phyloP scores from a whole-genome alignment of 37 sponge, comb jelly and placozoan species.

The Oscarella lobularis region DNA sequence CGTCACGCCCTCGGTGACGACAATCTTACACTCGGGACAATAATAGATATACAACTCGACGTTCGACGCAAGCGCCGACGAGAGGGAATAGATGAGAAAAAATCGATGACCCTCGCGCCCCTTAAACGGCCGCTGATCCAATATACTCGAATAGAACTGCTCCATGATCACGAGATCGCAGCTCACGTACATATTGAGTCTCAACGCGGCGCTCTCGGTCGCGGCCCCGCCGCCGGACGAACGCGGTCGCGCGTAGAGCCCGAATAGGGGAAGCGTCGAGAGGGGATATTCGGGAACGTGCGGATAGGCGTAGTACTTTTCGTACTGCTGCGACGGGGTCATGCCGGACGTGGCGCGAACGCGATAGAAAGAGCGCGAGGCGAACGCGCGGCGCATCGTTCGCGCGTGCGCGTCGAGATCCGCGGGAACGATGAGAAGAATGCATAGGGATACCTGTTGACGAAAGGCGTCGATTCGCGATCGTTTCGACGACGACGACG shows the following conservation, averaged over 20 bases:
- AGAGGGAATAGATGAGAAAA: neutral
- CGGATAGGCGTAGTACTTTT: neutral
- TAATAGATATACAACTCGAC: neutral
- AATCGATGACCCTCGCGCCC: neutral
- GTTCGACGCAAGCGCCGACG: neutral
- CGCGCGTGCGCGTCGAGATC: neutral
- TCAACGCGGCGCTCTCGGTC: neutral
- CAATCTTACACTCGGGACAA: neutral
- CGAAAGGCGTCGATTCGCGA: neutral
- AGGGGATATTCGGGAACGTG: neutral
- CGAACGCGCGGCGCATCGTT: neutral
- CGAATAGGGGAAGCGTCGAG: neutral
- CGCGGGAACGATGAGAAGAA: neutral
- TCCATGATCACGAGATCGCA: conserved; percentile 1
- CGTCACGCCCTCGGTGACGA: conserved; percentile 1
- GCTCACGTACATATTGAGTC: neutral
- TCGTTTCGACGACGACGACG: neutral
- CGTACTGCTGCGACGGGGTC: neutral
- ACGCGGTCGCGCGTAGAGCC: neutral
- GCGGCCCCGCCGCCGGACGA: neutral
- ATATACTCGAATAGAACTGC: neutral
- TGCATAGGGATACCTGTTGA: neutral
- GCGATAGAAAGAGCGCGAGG: neutral
- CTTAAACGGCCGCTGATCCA: neutral
- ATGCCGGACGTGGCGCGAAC: neutral